Base-by-base conservation (phyloP, 2,113 vertebrate genomes). In the Chaetorhynchus papuensis region DNA sequence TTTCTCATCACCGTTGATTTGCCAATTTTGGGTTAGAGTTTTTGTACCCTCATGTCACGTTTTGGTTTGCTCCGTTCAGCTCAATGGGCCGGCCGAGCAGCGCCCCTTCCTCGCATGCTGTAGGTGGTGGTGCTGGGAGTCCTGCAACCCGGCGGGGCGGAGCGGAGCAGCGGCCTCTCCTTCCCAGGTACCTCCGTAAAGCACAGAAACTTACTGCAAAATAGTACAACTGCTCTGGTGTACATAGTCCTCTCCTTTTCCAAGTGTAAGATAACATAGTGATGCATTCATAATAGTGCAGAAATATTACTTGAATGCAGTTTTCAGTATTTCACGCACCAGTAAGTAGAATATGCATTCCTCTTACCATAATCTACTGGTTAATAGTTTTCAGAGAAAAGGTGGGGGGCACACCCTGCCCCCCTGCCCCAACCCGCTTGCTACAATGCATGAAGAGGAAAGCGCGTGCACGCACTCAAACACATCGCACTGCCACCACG, bases 371-470 rank as follows among this genome's bases (percentile, higher is more conserved):
- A 79, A 85, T 44, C 89, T 95, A 89, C 92, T 49, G 93, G 93
- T 97, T 83, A 78, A 65, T 77, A 91, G 91, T 94, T 92, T 81
- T 54, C 75, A 84, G 83, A 95, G 84, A 92, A 77, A 79, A 96
- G 74, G 93, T 66, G 83, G 92, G 92, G 91, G 66, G 26, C 31
- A 6, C 31, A 2, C 13, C 20, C 7, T 26, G 18, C 57, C 53
- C 28, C 28, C 31, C 68, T 1, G 3, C 78, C 92, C 88, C 86
- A 90, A 37, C 95, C 96, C 35, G 96, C 95, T 97, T 97, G 95
- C 96, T 92, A 47, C 94, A n/a, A 91, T 97, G 97, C 96, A 97
- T 97, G 97, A 96, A 94, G 96, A 97, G 94, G 94, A 95, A 89
- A 95, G 94, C 89, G 95, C 86, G 93, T 94, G 97, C 97, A 95